Evolutionary conservation across 2,797 vertebrate species (phyloP), one percentile per base, ranked within the genome.

Genomic region (Peromyscus nudipes): DNA sequence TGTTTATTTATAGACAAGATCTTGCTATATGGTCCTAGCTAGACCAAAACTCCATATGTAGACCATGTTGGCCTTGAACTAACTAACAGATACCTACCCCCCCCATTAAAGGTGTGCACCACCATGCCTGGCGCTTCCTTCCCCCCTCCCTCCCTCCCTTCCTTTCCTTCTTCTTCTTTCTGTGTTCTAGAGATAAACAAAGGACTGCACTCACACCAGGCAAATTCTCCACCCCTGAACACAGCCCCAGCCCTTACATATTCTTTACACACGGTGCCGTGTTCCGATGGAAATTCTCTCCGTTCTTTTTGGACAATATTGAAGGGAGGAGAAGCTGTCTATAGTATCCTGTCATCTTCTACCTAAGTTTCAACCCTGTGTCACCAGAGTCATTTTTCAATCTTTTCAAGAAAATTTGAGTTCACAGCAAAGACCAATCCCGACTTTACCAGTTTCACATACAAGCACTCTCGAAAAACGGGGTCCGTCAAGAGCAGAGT

Each of bases 321-420:
- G 34, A 88, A 34, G 49, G 43, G 55, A 79, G 40, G 31, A 88
- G 69, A 84, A 23, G 5, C 37, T 76, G 34, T 93, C 87, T 90
- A 65, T 73, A 89, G 81, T 55, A 64, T 46, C 46, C 62, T 46
- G 49, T 46, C 40, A 31, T 17, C 16, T 64, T 84, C 40, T 46
- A 34, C 27, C 29, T 21, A 64, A 65, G 60, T 65, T 65, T 84
- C 81, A 43, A 17, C 16, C 14, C 27, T 31, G 57, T 83, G 60
- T 64, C 81, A 29, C 31, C 13, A 23, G 62, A 19, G 34, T 55
- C 64, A 76, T 65, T 89, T 64, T 29, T 10, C 60, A 82, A 62
- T 67, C 19, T 91, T 94, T 96, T 89, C 65, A 83, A 86, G 55
- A 91, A 82, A 73, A 69, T 43, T 34, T 55, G 62, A 60, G 21